Evolutionary conservation across 2,797 vertebrate species (phyloP).

Genomic region (Streptopelia turtur): DNA sequence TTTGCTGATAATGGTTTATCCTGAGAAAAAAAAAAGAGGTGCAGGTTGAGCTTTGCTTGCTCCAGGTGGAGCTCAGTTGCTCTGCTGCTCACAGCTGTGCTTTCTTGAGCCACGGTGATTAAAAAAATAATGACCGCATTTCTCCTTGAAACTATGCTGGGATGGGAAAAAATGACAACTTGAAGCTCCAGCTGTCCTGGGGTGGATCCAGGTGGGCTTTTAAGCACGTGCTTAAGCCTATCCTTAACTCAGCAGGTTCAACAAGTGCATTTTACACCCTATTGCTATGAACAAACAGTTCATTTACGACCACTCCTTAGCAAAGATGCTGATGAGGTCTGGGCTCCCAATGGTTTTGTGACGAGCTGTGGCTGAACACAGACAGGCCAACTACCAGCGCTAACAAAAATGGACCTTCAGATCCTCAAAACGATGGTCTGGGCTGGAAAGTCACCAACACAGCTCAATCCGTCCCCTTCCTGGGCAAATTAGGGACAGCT

Average conservation of each 20-base stretch:
- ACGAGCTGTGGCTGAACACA: background rate
- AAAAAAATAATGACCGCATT: background rate
- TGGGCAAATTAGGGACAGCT: background rate
- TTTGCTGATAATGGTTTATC: slow-evolving; percentile 95
- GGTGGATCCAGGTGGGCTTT: background rate
- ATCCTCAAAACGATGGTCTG: background rate
- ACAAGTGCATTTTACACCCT: background rate
- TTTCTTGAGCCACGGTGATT: background rate
- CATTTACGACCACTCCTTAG: background rate
- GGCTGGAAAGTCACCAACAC: background rate
- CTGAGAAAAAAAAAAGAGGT: slow-evolving; percentile 73
- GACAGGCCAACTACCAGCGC: background rate
- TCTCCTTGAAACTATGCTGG: background rate
- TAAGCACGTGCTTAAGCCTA: background rate
- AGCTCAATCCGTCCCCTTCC: background rate
- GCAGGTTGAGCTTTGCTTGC: background rate
- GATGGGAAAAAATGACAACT: background rate
- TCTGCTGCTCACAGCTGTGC: slow-evolving; percentile 33
- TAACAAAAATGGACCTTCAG: background rate
- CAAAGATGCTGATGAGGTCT: background rate
- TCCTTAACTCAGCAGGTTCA: slow-evolving; percentile 1
- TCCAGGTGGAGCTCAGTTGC: background rate
- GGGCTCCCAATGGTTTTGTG: background rate
- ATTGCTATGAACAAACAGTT: background rate
- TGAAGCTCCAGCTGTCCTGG: slow-evolving; percentile 4